phyloP scores from a whole-genome alignment of 1,140 invertebrate genomes.

The Drosophila grimshawi region DNA sequence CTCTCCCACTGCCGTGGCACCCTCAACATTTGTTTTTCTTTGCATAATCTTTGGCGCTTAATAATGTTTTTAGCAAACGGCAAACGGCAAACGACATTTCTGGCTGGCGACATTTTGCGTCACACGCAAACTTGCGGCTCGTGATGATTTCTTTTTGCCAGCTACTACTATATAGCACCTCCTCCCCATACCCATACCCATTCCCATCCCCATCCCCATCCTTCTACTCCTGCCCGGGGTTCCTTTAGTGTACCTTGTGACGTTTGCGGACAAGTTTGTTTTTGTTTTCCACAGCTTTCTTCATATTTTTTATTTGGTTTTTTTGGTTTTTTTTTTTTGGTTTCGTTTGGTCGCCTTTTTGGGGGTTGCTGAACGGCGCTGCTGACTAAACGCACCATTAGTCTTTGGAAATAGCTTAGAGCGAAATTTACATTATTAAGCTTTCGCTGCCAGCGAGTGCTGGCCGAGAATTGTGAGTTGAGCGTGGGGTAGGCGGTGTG shows the following conservation, averaged over 20 bases:
- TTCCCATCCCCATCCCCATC: neutral
- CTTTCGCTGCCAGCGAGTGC: slow-evolving; percentile 51
- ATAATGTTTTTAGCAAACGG: slow-evolving; percentile 57
- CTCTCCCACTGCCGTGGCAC: neutral
- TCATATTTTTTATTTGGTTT: slow-evolving; percentile 12
- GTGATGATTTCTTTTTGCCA: slow-evolving; percentile 48
- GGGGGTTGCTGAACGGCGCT: slow-evolving; percentile 31
- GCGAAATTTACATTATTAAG: slow-evolving; percentile 82
- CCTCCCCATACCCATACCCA: neutral
- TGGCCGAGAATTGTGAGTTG: slow-evolving; percentile 8
- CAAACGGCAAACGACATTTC: slow-evolving; percentile 25
- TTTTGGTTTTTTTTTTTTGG: slow-evolving; percentile 24
- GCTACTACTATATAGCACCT: neutral
- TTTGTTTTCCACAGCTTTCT: slow-evolving; percentile 5
- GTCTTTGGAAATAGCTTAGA: slow-evolving; percentile 83
- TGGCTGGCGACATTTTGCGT: slow-evolving; percentile 26
- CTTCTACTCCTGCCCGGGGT: neutral
- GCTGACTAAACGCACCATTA: slow-evolving; percentile 78
- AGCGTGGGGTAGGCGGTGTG: slow-evolving; percentile 10
- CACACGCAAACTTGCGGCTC: slow-evolving; percentile 71
- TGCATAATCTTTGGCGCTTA: slow-evolving; percentile 67
- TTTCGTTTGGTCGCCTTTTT: slow-evolving; percentile 13
- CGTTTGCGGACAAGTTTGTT: slow-evolving; percentile 58
- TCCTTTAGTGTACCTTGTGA: slow-evolving; percentile 43
- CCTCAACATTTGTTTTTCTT: slow-evolving; percentile 59